Evolutionary conservation across 2,888 invertebrate genomes (phyloP).

Genomic region (Tinea trinotella): DNA sequence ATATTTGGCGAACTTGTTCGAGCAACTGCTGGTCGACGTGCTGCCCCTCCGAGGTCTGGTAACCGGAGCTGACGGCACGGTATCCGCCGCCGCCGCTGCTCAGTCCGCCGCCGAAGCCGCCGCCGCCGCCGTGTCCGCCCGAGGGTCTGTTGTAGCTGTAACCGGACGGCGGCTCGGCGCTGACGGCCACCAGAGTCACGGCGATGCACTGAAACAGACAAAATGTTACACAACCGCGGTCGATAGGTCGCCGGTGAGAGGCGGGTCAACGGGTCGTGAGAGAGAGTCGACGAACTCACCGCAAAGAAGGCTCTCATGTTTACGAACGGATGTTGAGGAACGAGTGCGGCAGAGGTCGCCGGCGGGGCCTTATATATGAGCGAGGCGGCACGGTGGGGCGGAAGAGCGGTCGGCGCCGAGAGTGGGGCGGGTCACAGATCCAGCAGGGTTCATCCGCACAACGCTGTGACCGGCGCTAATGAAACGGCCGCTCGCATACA

Average conservation of each 20-base stretch:
- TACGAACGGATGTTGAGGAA: neutral
- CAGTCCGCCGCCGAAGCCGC: slow-evolving; percentile 50
- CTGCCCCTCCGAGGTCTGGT: slow-evolving; percentile 87
- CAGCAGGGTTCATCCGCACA: no score
- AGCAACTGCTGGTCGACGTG: slow-evolving; percentile 85
- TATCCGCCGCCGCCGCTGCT: slow-evolving; percentile 78
- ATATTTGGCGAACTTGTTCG: slow-evolving; percentile 88
- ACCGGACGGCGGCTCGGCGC: slow-evolving; percentile 83
- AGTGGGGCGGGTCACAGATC: neutral
- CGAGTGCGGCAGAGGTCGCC: neutral
- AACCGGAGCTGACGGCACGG: slow-evolving; percentile 82
- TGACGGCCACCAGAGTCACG: slow-evolving; percentile 82
- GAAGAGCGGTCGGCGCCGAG: neutral
- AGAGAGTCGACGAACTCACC: slow-evolving; percentile 46
- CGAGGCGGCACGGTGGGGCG: neutral
- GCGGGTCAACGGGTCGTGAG: slow-evolving; percentile 6
- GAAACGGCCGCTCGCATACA: no score
- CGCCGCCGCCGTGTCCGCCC: slow-evolving; percentile 38
- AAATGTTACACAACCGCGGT: slow-evolving; percentile 8
- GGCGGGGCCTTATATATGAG: slow-evolving; percentile 1
- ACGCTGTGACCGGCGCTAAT: no score
- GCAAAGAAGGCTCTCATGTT: slow-evolving; percentile 69
- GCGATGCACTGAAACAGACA: slow-evolving; percentile 81
- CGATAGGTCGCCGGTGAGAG: neutral
- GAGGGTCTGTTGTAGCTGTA: slow-evolving; percentile 82